Evolutionary conservation across 2,888 invertebrate genomes (phyloP).

Genomic region (Lysandra coridon): DNA sequence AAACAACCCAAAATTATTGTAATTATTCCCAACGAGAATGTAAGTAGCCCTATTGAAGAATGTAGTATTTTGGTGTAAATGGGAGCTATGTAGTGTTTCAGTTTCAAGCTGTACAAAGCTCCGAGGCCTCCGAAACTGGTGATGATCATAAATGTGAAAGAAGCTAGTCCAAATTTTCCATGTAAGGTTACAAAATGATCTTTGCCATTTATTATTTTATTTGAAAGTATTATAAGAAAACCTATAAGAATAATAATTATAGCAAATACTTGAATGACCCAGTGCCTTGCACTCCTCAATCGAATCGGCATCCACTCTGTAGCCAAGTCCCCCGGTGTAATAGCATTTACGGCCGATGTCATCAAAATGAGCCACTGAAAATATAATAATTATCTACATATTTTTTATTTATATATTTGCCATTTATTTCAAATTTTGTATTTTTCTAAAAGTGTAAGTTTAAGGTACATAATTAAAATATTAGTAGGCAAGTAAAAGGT

Average conservation of each 20-base stretch:
- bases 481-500: too few species aligned
- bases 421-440: too few species aligned
- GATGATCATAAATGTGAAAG: slow-evolving; percentile 62
- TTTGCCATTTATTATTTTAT: slow-evolving; percentile 62
- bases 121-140: slow-evolving; percentile 71
- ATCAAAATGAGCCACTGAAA: slow-evolving; percentile 75
- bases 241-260: slow-evolving; percentile 58
- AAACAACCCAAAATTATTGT: slow-evolving; percentile 66
- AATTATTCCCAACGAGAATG: slow-evolving; percentile 65
- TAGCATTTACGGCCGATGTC: slow-evolving; percentile 72
- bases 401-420: neutral
- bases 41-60: slow-evolving; percentile 64
- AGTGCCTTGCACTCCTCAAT: slow-evolving; percentile 71
- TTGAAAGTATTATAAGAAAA: slow-evolving; percentile 66
- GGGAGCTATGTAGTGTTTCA: slow-evolving; percentile 70
- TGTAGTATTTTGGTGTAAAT: slow-evolving; percentile 72
- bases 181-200: slow-evolving; percentile 66
- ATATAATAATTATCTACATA: slow-evolving; percentile 32
- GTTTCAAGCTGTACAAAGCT: slow-evolving; percentile 68
- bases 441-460: neutral
- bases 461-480: too few species aligned
- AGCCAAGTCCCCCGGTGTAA: slow-evolving; percentile 72
- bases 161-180: slow-evolving; percentile 69
- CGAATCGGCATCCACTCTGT: slow-evolving; percentile 78
- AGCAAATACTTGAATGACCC: slow-evolving; percentile 67